phyloP scores from a whole-genome alignment of 2,888 invertebrate species.

The Rhopalosiphum nymphaeae region DNA sequence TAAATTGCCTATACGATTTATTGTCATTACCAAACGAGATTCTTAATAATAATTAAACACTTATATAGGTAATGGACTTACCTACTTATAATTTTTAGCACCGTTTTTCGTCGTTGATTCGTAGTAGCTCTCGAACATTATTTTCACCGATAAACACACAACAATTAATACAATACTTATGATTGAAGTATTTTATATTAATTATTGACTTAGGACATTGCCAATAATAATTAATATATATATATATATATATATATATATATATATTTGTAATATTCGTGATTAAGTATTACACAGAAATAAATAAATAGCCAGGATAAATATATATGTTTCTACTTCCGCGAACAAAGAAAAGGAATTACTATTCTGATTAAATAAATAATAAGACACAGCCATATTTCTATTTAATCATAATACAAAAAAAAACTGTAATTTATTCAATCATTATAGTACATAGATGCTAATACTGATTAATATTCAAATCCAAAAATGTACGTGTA shows the following conservation, averaged over 20 bases:
- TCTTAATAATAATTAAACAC: neutral
- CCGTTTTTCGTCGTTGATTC: neutral
- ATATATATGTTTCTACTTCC: neutral
- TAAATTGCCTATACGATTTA: neutral
- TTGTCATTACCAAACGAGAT: neutral
- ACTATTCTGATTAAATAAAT: neutral
- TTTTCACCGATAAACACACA: neutral
- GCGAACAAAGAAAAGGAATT: neutral
- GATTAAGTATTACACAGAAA: neutral
- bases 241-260: too few relatives aligned
- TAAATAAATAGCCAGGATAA: neutral
- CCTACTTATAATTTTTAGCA: neutral
- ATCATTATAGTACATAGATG: slow-evolving; percentile 28
- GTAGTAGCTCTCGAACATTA: neutral
- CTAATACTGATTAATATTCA: slow-evolving; percentile 42
- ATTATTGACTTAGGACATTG: neutral
- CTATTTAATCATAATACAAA: slow-evolving; percentile 22
- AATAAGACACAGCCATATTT: neutral
- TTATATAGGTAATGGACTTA: neutral
- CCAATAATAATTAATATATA: neutral
- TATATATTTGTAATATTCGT: neutral
- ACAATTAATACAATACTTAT: neutral
- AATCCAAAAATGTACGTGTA: slow-evolving; percentile 23
- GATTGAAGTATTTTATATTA: neutral
- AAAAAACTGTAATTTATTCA: slow-evolving; percentile 37